phyloP scores from a whole-genome alignment of 2,113 vertebrate species.

The Alexandromys fortis region DNA sequence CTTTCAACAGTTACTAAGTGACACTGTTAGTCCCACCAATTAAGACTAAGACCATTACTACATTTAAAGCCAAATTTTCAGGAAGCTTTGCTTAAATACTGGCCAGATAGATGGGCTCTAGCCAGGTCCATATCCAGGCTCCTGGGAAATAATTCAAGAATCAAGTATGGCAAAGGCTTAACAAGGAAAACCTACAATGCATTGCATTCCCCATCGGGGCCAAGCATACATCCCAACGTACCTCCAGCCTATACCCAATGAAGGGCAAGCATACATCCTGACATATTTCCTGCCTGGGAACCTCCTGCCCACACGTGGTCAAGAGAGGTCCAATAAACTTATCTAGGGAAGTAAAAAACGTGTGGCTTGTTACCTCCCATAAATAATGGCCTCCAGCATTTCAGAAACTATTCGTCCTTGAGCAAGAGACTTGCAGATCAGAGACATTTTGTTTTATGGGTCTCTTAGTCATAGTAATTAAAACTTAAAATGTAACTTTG shows the following conservation, averaged over 20 bases:
- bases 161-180: background rate
- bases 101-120: background rate
- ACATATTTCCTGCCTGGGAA: background rate
- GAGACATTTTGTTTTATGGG: background rate
- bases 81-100: background rate
- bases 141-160: background rate
- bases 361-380: background rate
- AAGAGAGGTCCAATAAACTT: background rate
- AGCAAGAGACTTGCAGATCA: background rate
- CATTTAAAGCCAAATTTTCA: background rate
- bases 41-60: background rate
- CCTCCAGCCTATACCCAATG: no score
- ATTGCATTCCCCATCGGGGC: background rate
- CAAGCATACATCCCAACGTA: background rate
- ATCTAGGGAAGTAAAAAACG: background rate
- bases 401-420: background rate
- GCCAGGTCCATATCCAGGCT: background rate
- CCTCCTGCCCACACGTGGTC: background rate
- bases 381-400: background rate
- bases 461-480: background rate
- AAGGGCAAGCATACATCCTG: no score
- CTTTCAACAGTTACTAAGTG: background rate
- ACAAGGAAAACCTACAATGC: background rate
- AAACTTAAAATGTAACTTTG: background rate
- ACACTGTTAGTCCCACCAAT: background rate